Percentiles rank a stretch among this genome's conserved stretches.
Conservation (phyloP, 2,113 vertebrate species). For the Podilymbus podiceps region DNA sequence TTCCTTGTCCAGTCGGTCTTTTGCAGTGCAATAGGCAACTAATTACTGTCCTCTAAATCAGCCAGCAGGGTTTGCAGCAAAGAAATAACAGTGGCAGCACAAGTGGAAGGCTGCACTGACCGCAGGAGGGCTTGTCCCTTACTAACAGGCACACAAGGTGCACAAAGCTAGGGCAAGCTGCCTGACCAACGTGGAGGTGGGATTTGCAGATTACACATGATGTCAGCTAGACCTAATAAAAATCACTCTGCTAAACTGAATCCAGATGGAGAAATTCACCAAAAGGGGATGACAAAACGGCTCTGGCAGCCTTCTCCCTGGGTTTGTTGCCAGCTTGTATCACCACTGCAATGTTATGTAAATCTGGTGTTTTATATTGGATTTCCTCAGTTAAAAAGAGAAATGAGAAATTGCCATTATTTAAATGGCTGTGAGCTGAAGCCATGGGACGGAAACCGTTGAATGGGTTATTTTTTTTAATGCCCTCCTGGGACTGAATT, state of each 20-base stretch:
- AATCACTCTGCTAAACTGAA: slow-evolving; percentile 18
- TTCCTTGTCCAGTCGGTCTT: slow-evolving; percentile 28
- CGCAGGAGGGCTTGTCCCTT: background rate
- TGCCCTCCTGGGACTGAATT: slow-evolving; percentile 61
- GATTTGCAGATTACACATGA: background rate
- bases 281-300: slow-evolving; percentile 23
- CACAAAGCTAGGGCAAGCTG: background rate
- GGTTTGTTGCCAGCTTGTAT: slow-evolving; percentile 63
- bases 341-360: slow-evolving; percentile 65
- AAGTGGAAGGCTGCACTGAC: background rate
- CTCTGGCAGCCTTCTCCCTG: slow-evolving; percentile 52
- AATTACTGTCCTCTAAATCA: slow-evolving; percentile 35
- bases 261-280: slow-evolving; percentile 48
- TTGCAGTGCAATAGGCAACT: slow-evolving; percentile 31
- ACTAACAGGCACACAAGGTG: background rate
- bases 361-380: slow-evolving; percentile 67
- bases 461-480: slow-evolving; percentile 69
- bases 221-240: slow-evolving; percentile 40
- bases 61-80: background rate
- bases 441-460: slow-evolving; percentile 52
- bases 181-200: background rate
- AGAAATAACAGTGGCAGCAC: background rate
- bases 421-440: slow-evolving; percentile 54
- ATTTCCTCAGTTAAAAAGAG: slow-evolving; percentile 64
- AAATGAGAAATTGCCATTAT: slow-evolving; percentile 65